phyloP scores from a whole-genome alignment of 2,888 invertebrate species.

The Drosophila mulleri region DNA sequence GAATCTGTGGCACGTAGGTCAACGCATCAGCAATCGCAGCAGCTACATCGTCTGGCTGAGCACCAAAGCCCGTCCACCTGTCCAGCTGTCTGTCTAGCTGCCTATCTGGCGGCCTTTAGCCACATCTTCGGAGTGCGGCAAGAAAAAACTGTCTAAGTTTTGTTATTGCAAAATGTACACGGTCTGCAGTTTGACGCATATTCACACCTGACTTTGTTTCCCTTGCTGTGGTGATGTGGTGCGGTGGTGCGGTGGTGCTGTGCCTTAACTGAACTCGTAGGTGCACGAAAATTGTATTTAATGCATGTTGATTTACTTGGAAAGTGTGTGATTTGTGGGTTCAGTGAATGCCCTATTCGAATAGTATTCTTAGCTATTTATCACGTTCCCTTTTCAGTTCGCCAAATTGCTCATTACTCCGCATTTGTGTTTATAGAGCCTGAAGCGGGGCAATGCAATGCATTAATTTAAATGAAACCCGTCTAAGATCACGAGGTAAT shows the following conservation, averaged over 20 bases:
- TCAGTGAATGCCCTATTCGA: not conserved
- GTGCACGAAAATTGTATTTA: not conserved
- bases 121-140: conserved; percentile 39
- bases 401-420: not conserved
- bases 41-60: conserved; percentile 45
- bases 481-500: conserved; percentile 8
- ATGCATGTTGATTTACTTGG: not conserved
- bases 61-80: conserved; percentile 28
- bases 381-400: not conserved
- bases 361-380: not conserved
- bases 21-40: conserved; percentile 61
- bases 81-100: conserved; percentile 39
- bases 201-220: conserved; percentile 58
- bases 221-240: not conserved
- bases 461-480: conserved; percentile 13
- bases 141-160: conserved; percentile 40
- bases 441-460: not conserved
- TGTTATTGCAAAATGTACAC: conserved; percentile 69
- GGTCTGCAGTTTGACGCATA: conserved; percentile 51
- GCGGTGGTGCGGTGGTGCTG: not conserved
- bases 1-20: conserved; percentile 75
- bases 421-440: not conserved
- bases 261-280: not conserved
- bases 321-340: not conserved
- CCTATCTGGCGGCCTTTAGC: conserved; percentile 60